Conservation (phyloP, 2,888 invertebrate genomes). For the Cephus pulcher region DNA sequence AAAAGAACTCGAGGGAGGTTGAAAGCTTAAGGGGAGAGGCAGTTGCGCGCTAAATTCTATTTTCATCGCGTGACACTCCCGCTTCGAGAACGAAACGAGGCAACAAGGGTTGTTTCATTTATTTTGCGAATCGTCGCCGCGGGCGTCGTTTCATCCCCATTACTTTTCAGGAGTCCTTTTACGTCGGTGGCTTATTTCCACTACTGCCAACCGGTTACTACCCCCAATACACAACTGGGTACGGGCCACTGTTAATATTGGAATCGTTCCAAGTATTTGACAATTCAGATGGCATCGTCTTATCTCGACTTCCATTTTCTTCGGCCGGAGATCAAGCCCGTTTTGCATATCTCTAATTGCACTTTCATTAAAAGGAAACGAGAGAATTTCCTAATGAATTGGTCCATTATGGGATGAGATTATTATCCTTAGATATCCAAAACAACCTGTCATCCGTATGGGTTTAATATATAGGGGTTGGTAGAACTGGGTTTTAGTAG, state of each 20-base stretch:
- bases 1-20: conserved; percentile 9
- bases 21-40: conserved; percentile 7
- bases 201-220: neutral
- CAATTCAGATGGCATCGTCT: conserved; percentile 52
- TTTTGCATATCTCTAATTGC: conserved; percentile 62
- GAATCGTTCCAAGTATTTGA: conserved; percentile 55
- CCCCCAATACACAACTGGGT: neutral
- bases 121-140: neutral
- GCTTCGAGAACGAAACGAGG: conserved; percentile 1
- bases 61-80: conserved; percentile 13
- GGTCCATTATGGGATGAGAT: conserved; percentile 37
- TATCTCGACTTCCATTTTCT: conserved; percentile 27
- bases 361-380: conserved; percentile 48
- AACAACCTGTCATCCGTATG: neutral
- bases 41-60: conserved; percentile 17
- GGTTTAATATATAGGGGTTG: too few species aligned
- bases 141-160: conserved; percentile 33
- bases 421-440: neutral
- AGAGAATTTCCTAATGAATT: conserved; percentile 55
- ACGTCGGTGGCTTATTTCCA: neutral
- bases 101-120: neutral
- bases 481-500: neutral
- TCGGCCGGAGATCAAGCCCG: conserved; percentile 44
- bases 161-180: conserved; percentile 7
- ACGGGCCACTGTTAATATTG: conserved; percentile 46